Conservation (phyloP, 2,113 vertebrate genomes). For the Toxostoma redivivum region DNA sequence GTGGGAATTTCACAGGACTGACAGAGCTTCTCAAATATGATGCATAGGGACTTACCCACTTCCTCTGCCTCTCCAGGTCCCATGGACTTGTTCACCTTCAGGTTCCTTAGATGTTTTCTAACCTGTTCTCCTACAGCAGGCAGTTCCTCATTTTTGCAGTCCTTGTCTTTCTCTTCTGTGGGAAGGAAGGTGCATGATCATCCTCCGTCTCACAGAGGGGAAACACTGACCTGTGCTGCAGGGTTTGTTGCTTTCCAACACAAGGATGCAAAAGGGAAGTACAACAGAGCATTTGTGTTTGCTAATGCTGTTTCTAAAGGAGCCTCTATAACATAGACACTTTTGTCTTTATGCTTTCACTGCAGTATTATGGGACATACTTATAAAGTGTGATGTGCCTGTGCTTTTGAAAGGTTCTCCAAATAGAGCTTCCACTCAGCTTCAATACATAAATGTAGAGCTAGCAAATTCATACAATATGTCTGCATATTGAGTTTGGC, state of each 20-base stretch:
- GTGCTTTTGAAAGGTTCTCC: not conserved
- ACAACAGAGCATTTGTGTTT: not conserved
- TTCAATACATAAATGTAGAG: not conserved
- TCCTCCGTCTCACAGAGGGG: not conserved
- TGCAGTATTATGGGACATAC: not conserved
- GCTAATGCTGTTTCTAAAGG: not conserved
- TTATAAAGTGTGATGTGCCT: not conserved
- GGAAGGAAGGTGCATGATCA: not conserved
- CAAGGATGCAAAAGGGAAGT: not conserved
- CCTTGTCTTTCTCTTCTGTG: not conserved
- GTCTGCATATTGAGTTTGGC: not conserved
- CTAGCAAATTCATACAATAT: not conserved
- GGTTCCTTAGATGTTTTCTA: not conserved
- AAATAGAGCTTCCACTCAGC: not conserved
- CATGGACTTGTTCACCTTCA: not conserved
- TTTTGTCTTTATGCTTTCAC: not conserved
- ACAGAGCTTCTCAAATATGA: not conserved
- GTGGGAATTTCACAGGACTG: not conserved
- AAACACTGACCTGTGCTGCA: not conserved
- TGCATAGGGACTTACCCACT: not conserved
- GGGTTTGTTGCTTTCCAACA: not conserved
- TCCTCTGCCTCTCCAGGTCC: not conserved
- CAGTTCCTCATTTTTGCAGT: not conserved
- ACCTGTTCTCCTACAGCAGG: not conserved
- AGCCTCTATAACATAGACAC: not conserved